Base-by-base conservation (phyloP, 2,113 vertebrate species). In the Ceyx cyanopectus region DNA sequence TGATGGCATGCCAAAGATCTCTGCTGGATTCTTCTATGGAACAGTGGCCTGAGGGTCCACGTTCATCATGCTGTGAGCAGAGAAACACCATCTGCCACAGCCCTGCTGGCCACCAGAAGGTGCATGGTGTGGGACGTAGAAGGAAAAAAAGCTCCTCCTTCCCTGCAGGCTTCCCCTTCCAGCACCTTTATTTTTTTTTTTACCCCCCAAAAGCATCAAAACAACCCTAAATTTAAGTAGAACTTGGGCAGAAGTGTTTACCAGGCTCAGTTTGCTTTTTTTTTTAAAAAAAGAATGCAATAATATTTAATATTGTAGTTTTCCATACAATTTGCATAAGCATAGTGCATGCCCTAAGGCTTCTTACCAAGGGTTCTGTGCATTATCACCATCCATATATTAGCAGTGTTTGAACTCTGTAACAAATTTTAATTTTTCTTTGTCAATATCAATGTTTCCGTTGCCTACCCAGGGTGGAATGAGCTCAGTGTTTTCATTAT, bases 371-470 rank as follows among this genome's bases (percentile, higher is more conserved):
- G 67, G 81, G 69, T 87, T 76, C 89, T 68, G 17, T 56, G 60
- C 19, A 2, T 73, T 46, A 2, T 76, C 60, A 61, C 37, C 81
- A 67, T 11, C 30, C 60, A 23, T 58, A 80, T 73, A 87, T 87
- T 65, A 73, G 29, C 23, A 37, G 20, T 10, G 63, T 69, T 87
- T 76, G 87, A 94, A 80, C 63, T 85, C 54, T 29, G 67, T 70
- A 83, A 85, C 67, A 87, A 89, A 77, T 69, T 58, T 58, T 57
- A 82, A 66, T 85, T 95, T 91, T 92, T 85, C 75, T 87, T 92
- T 63, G 70, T 94, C 92, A 74, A 87, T 70, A 79, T 29, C 67
- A 8, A 6, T 34, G 46, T 94, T 94, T 87, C 92, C 67, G 13
- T 73, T 62, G 45, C 89, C 40, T 57, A 56, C 12, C 30, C 34